Evolutionary conservation across 2,113 vertebrate species (phyloP).

Genomic region (Gymnarchus niloticus): DNA sequence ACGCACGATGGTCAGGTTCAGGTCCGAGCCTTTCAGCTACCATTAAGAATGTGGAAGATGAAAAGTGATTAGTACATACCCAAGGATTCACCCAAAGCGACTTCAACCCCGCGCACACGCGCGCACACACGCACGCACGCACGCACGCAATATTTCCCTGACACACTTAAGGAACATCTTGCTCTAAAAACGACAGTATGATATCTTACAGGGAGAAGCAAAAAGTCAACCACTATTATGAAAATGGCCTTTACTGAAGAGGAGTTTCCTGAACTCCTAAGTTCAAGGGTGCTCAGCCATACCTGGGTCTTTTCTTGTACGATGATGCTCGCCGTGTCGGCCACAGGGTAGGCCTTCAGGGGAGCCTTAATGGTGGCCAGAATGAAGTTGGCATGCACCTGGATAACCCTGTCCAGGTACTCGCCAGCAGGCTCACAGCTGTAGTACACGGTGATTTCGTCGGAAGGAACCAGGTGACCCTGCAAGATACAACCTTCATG

Average conservation of each 20-base stretch:
- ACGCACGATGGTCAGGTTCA: slow-evolving; percentile 81
- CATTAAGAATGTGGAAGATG: neutral
- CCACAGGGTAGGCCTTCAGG: slow-evolving; percentile 75
- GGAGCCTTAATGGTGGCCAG: slow-evolving; percentile 85
- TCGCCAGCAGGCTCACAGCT: slow-evolving; percentile 66
- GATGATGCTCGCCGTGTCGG: slow-evolving; percentile 68
- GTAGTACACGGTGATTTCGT: slow-evolving; percentile 87
- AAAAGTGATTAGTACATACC: neutral
- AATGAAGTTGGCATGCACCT: slow-evolving; percentile 83
- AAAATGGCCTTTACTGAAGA: neutral
- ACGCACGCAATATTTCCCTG: neutral
- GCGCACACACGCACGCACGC: too few species aligned
- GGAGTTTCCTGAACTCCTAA: neutral
- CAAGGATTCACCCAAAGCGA: neutral
- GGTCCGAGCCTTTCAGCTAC: slow-evolving; percentile 85
- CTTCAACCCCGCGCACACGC: too few species aligned
- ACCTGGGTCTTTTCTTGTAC: slow-evolving; percentile 88
- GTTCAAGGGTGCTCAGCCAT: slow-evolving; percentile 26
- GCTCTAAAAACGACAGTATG: neutral
- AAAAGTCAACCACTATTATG: neutral
- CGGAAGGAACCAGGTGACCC: slow-evolving; percentile 87
- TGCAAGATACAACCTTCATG: slow-evolving; percentile 40
- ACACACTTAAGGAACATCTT: neutral
- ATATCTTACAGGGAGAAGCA: neutral
- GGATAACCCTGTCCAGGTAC: slow-evolving; percentile 81